These are phyloP conservation scores for Euborellia annulipes DNA, from an alignment of 1,140 invertebrate species.

Conservation along the genomic window DNA sequence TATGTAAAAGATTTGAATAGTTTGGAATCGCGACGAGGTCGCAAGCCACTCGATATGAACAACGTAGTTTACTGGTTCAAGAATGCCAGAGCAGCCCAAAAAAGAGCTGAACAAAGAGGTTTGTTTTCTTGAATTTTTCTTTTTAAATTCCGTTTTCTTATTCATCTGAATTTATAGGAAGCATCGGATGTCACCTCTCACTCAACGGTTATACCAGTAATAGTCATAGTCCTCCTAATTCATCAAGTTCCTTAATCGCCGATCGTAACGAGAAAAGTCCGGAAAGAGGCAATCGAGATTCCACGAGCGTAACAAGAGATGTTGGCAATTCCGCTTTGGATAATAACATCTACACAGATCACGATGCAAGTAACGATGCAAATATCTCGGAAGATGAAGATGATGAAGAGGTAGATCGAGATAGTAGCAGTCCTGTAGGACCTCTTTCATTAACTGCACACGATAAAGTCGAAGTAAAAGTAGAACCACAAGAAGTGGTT, in stretches of 20 bases:
- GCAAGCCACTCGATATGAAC: conserved; percentile 88
- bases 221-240: conserved; percentile 40
- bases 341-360: not conserved
- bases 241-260: no score
- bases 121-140: not conserved
- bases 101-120: conserved; percentile 60
- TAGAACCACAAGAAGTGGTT: conserved; percentile 16
- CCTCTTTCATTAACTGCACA: conserved; percentile 18
- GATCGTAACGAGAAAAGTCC: conserved; percentile 27
- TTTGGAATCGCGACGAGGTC: conserved; percentile 74
- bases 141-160: not conserved
- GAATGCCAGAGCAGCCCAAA: conserved; percentile 89
- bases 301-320: no score
- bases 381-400: conserved; percentile 9
- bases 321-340: no score
- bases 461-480: conserved; percentile 9
- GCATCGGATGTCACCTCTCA: conserved; percentile 33
- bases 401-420: conserved; percentile 13
- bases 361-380: not conserved
- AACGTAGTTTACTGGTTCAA: conserved; percentile 99
- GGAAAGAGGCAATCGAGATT: conserved; percentile 9
- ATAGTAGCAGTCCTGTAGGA: conserved; percentile 8
- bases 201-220: conserved; percentile 43
- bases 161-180: conserved; percentile 20
- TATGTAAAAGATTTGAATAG: conserved; percentile 88